Conservation (phyloP, 2,113 vertebrate genomes). For the Ceyx melanurus region DNA sequence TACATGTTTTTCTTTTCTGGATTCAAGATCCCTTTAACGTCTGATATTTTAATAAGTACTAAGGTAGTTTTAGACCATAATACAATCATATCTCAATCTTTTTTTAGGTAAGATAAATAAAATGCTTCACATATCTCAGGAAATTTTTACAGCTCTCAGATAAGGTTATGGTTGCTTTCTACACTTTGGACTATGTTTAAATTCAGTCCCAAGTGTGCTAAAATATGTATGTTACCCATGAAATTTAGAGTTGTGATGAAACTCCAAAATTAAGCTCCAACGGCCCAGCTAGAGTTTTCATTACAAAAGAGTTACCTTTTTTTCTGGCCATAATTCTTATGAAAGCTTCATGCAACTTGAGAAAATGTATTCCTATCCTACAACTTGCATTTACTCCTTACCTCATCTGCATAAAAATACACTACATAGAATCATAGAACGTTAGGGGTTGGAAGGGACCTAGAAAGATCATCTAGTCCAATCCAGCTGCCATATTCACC, state of each 20-base stretch:
- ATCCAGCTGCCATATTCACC: neutral
- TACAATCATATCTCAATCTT: neutral
- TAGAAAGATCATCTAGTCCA: too few species aligned
- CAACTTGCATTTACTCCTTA: neutral
- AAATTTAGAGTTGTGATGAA: neutral
- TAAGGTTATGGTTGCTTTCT: neutral
- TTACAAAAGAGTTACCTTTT: neutral
- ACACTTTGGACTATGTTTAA: neutral
- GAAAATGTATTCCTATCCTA: neutral
- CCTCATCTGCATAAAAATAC: neutral
- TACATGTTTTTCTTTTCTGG: neutral
- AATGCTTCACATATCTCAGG: neutral
- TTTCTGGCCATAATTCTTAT: neutral
- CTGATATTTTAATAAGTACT: neutral
- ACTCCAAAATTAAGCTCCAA: neutral
- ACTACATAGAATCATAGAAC: too few species aligned
- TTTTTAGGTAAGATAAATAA: neutral
- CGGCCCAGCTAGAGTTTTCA: rapidly evolving
- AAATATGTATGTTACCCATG: neutral
- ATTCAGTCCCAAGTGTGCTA: neutral
- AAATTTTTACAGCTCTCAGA: neutral
- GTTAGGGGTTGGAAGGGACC: too few species aligned
- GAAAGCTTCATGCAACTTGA: neutral
- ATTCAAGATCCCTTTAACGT: neutral
- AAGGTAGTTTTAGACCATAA: neutral